These are phyloP conservation scores for Sebastes nivosus DNA, from an alignment of 2,797 vertebrate species.

Conservation along the genomic window DNA sequence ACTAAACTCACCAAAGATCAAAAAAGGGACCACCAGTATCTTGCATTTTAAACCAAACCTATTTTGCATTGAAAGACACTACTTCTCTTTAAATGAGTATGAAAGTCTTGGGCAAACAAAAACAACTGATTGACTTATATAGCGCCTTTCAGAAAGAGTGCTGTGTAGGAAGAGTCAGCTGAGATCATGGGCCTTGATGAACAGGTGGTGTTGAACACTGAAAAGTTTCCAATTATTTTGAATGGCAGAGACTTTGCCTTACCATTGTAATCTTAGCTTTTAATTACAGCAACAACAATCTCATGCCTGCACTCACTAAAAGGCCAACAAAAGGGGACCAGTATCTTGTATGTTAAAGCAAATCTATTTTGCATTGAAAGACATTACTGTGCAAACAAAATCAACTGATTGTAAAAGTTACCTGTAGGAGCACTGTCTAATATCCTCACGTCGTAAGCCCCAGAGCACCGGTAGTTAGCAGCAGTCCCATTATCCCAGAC, in stretches of 20 bases:
- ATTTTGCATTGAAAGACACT: no score
- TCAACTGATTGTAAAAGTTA: constrained; percentile 58
- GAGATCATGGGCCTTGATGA: no score
- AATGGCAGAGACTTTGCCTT: neutral
- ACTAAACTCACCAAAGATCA: no score
- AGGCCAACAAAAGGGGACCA: neutral
- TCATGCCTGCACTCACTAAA: neutral
- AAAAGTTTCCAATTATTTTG: neutral
- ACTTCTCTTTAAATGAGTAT: no score
- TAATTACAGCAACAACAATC: neutral
- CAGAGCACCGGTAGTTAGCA: constrained; percentile 98
- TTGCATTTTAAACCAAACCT: no score
- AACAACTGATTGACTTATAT: no score
- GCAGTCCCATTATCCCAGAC: constrained; percentile 99
- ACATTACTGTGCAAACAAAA: neutral
- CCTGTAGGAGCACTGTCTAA: constrained; percentile 98
- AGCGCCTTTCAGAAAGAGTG: no score
- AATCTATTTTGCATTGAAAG: neutral
- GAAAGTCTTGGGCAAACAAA: no score
- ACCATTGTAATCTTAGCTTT: neutral
- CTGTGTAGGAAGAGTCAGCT: no score
- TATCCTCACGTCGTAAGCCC: constrained; percentile 96
- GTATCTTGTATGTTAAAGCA: neutral
- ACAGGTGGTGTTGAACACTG: no score
- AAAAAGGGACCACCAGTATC: no score